Evolutionary conservation across 1,140 invertebrate species (phyloP).

Genomic region (Conus ventricosus): DNA sequence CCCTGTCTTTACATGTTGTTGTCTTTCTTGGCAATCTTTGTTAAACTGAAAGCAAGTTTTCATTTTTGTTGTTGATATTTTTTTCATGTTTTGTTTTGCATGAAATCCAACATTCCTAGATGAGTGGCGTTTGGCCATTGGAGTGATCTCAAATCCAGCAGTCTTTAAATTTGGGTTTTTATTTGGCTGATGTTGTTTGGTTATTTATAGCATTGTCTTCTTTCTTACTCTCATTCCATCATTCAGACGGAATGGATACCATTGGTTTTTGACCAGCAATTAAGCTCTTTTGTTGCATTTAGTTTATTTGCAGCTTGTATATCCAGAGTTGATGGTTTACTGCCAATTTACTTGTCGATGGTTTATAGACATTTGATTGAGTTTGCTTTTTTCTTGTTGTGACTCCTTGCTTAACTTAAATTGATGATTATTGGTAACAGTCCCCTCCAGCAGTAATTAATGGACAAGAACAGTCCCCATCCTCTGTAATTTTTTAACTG

Average conservation of each 20-base stretch:
- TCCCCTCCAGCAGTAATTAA: too few species aligned
- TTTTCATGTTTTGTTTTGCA: background rate
- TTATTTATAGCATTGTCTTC: background rate
- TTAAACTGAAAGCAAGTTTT: background rate
- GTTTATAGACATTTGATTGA: too few species aligned
- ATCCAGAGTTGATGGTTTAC: too few species aligned
- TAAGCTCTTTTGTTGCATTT: background rate
- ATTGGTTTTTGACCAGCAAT: background rate
- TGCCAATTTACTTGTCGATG: too few species aligned
- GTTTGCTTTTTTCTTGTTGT: too few species aligned
- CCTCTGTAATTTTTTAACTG: background rate
- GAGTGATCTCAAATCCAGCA: background rate
- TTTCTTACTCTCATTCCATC: background rate
- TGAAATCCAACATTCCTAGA: constrained; percentile 11
- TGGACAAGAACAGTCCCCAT: background rate
- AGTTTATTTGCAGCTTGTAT: background rate
- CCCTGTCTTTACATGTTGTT: background rate
- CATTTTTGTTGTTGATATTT: background rate
- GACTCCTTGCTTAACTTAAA: too few species aligned
- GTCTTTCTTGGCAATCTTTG: background rate
- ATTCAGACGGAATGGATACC: background rate
- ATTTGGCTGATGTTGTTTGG: background rate
- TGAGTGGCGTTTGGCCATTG: background rate
- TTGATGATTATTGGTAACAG: too few species aligned
- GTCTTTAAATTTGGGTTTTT: background rate